These are phyloP conservation scores for Siniperca scherzeri DNA, from an alignment of 2,797 vertebrate species.

Conservation along the genomic window DNA sequence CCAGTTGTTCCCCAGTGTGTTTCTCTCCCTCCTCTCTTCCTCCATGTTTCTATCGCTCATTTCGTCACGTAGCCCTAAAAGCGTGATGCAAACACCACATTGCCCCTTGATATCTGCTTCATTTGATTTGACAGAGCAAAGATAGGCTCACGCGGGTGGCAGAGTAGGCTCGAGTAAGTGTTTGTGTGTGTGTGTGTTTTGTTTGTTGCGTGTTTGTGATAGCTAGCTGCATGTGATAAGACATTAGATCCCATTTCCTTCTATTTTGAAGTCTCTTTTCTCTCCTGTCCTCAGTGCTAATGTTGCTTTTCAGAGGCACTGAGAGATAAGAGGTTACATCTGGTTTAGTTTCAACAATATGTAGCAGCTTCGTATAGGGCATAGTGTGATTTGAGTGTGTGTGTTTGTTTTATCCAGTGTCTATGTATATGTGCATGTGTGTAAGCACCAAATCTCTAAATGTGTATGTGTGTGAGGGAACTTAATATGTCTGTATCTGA, in stretches of 20 bases:
- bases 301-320: conserved; percentile 89
- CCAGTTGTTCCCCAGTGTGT: conserved; percentile 70
- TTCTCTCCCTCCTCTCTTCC: conserved; percentile 42
- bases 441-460: conserved; percentile 11
- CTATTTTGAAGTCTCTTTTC: conserved; percentile 65
- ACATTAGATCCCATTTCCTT: conserved; percentile 66
- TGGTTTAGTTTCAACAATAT: conserved; percentile 92
- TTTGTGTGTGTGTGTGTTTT: conserved; percentile 38
- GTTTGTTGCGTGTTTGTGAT: conserved; percentile 65
- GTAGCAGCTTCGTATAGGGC: conserved; percentile 87
- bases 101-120: conserved; percentile 70
- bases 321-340: conserved; percentile 95
- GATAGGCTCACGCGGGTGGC: conserved; percentile 44
- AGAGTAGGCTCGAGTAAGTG: conserved; percentile 41
- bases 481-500: conserved; percentile 2
- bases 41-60: conserved; percentile 70
- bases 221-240: conserved; percentile 52
- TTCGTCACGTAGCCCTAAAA: conserved; percentile 68
- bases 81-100: conserved; percentile 57
- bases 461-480: conserved; percentile 17
- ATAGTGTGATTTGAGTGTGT: conserved; percentile 28
- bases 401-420: conserved; percentile 13
- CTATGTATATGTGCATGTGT: background rate
- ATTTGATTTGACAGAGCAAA: conserved; percentile 71
- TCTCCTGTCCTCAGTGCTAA: conserved; percentile 76